Conservation (phyloP, 2,113 vertebrate species). For the Hypomesus transpacificus region DNA sequence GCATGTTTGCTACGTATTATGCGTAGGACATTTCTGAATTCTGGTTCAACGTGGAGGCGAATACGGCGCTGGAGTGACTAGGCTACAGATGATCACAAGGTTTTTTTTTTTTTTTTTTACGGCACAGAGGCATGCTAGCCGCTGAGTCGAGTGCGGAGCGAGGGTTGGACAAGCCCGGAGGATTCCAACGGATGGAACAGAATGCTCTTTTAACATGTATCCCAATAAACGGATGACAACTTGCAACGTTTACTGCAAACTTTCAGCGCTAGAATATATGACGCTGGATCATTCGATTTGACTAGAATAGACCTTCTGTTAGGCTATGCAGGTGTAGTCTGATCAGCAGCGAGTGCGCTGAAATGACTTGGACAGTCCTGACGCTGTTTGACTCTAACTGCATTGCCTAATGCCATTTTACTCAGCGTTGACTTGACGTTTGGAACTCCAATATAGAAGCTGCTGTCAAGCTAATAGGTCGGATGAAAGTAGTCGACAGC, state of each 20-base stretch:
- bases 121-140: slow-evolving; percentile 65
- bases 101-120: slow-evolving; percentile 54
- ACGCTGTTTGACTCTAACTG: slow-evolving; percentile 61
- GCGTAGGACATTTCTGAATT: slow-evolving; percentile 69
- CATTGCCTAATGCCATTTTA: slow-evolving; percentile 69
- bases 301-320: slow-evolving; percentile 15
- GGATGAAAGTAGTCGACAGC: slow-evolving; percentile 61
- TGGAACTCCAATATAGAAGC: slow-evolving; percentile 57
- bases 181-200: slow-evolving; percentile 63
- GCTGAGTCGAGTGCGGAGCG: slow-evolving; percentile 55
- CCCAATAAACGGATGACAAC: slow-evolving; percentile 64
- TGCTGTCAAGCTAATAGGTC: slow-evolving; percentile 67
- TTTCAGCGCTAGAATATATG: slow-evolving; percentile 60
- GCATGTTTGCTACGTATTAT: slow-evolving; percentile 54
- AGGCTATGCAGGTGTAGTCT: slow-evolving; percentile 68
- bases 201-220: slow-evolving; percentile 56
- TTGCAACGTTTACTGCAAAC: slow-evolving; percentile 64
- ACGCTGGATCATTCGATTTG: slow-evolving; percentile 42
- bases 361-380: slow-evolving; percentile 68
- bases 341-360: slow-evolving; percentile 42
- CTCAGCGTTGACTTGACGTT: slow-evolving; percentile 63
- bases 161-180: slow-evolving; percentile 54
- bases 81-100: slow-evolving; percentile 59
- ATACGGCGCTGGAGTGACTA: no score
- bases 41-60: slow-evolving; percentile 60